A percentile compares a stretch with the other conserved stretches of the same genome.
Conservation (phyloP, 2,888 invertebrate genomes). For the Drosophila aldrichi region DNA sequence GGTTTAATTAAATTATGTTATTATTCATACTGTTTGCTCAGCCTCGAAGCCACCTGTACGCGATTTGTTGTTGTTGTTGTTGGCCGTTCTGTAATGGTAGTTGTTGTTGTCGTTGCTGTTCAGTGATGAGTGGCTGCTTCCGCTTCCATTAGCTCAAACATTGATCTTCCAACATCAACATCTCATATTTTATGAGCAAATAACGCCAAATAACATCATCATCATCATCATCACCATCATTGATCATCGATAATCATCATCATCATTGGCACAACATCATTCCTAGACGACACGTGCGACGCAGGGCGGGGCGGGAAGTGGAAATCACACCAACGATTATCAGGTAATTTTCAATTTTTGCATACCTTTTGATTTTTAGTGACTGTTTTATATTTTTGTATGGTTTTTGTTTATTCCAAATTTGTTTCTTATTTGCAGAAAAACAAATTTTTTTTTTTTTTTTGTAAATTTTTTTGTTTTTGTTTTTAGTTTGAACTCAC, state of each 20-base stretch:
- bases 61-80: slow-evolving; percentile 40
- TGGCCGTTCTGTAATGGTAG: slow-evolving; percentile 33
- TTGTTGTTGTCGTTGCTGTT: slow-evolving; percentile 27
- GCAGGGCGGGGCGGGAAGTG: slow-evolving; percentile 75
- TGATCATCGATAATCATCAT: slow-evolving; percentile 48
- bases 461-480: slow-evolving; percentile 40
- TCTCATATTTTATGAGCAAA: slow-evolving; percentile 47
- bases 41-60: slow-evolving; percentile 72
- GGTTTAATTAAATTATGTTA: slow-evolving; percentile 79
- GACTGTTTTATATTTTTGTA: slow-evolving; percentile 35
- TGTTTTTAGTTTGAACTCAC: slow-evolving; percentile 71
- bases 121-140: slow-evolving; percentile 38
- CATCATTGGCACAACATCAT: slow-evolving; percentile 58
- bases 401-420: slow-evolving; percentile 63
- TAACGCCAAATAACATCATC: slow-evolving; percentile 34
- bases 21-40: slow-evolving; percentile 84
- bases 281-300: slow-evolving; percentile 63
- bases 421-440: slow-evolving; percentile 74
- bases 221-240: slow-evolving; percentile 47
- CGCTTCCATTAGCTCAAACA: slow-evolving; percentile 40
- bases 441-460: slow-evolving; percentile 71
- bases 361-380: slow-evolving; percentile 67
- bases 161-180: slow-evolving; percentile 51
- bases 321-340: slow-evolving; percentile 81
- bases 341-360: slow-evolving; percentile 71